Conservation (phyloP, 2,797 vertebrate species). For the Esox lucius region DNA sequence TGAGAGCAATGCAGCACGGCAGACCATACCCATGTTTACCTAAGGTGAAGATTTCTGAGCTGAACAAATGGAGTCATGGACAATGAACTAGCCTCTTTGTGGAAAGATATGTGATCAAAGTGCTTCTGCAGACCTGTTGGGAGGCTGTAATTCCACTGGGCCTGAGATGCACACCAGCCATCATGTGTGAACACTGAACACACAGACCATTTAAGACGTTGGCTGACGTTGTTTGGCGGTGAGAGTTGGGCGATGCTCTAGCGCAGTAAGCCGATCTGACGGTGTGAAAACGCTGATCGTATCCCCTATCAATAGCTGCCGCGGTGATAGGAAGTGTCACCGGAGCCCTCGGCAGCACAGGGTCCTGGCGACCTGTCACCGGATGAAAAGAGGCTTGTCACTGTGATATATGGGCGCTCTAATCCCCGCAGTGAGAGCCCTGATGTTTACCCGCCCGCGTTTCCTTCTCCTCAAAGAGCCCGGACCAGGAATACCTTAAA, state of each 20-base stretch:
- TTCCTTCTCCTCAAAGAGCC: constrained; percentile 79
- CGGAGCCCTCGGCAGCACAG: constrained; percentile 62
- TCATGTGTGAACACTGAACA: constrained; percentile 50
- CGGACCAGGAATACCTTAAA: constrained; percentile 73
- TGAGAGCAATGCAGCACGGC: constrained; percentile 24
- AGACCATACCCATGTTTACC: constrained; percentile 16
- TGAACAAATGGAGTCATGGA: constrained; percentile 49
- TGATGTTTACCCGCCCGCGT: constrained; percentile 79
- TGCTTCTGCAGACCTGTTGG: constrained; percentile 35
- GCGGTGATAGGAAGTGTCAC: constrained; percentile 75
- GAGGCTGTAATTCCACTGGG: constrained; percentile 32
- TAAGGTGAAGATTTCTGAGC: constrained; percentile 27
- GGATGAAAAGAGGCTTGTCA: constrained; percentile 79
- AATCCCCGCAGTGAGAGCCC: constrained; percentile 79
- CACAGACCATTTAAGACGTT: constrained; percentile 29
- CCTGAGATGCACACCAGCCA: constrained; percentile 48
- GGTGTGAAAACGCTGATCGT: constrained; percentile 67
- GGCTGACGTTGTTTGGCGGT: constrained; percentile 33
- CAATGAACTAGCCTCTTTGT: constrained; percentile 35
- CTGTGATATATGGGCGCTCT: constrained; percentile 80
- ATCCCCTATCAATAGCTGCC: constrained; percentile 61
- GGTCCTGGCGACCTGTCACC: constrained; percentile 75
- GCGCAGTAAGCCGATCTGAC: constrained; percentile 52
- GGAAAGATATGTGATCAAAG: constrained; percentile 53
- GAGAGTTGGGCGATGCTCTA: constrained; percentile 38